These are phyloP conservation scores for Scaptodrosophila latifasciaeformis DNA, from an alignment of 2,888 invertebrate species.

Conservation along the genomic window DNA sequence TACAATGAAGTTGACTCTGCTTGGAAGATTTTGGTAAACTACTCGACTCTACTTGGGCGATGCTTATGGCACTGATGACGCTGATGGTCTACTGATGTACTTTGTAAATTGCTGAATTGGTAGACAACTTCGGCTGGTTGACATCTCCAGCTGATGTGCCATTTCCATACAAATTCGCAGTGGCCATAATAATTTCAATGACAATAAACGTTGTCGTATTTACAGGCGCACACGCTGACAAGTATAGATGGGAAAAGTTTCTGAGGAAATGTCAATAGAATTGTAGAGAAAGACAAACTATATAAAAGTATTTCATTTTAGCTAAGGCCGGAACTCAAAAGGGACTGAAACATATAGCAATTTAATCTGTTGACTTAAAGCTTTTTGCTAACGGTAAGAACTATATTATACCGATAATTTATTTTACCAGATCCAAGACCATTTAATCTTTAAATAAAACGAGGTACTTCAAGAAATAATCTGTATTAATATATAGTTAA, in stretches of 20 bases:
- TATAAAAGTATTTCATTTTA: not conserved
- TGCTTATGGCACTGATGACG: too few species aligned
- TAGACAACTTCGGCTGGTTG: slow-evolving; percentile 4
- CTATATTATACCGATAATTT: not conserved
- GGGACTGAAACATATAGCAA: too few species aligned
- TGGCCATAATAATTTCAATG: slow-evolving; percentile 66
- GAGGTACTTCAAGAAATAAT: not conserved
- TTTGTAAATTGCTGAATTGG: slow-evolving; percentile 23
- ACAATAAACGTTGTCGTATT: slow-evolving; percentile 69
- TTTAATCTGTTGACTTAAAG: too few species aligned
- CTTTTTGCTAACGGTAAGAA: not conserved
- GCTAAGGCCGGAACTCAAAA: too few species aligned
- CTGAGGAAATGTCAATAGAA: slow-evolving; percentile 69
- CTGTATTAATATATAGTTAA: too few species aligned
- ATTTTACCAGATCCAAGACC: too few species aligned
- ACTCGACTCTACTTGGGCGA: too few species aligned
- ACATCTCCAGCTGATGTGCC: slow-evolving; percentile 5
- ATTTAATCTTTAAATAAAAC: not conserved
- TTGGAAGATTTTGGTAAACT: too few species aligned
- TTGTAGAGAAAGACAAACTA: slow-evolving; percentile 60
- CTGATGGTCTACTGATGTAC: too few species aligned
- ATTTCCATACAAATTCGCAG: slow-evolving; percentile 43
- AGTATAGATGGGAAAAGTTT: slow-evolving; percentile 68
- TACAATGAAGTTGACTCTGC: slow-evolving; percentile 43
- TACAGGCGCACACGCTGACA: slow-evolving; percentile 52